Evolutionary conservation across 2,888 invertebrate genomes (phyloP), one percentile per base, ranked within the genome.

Genomic region (Heteromurus nitidus): DNA sequence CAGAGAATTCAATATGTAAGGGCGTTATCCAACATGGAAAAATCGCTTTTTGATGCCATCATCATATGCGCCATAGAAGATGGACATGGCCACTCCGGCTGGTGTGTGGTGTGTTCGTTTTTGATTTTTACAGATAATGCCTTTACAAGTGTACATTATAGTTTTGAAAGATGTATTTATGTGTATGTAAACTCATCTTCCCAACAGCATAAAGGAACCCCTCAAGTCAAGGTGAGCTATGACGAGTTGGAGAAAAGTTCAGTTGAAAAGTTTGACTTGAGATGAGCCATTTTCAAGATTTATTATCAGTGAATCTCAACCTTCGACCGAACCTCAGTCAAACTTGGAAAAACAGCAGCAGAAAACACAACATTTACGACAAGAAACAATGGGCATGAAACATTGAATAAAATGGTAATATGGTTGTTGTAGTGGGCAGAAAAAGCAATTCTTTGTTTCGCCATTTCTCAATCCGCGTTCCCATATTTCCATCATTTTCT

Each of bases 281-380:
- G 30, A 60, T 28, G 30, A 42, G 74, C 64, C 74, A 76, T 76
- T 68, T 60, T 68, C 22, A 60, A 76, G 76, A 76, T 76, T 76
- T 76, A 76, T 60, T 67, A 76, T 76, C 47, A 31, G 28, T 68
- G 67, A 76, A 55, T 55, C 53, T 22, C 30, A 58, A 76, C 68
- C 76, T 68, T 76, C 67, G 68, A 76, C 67, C 60, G 60, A 28
- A 68, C 58, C 50, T 65, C 42, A 44, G 60, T 28, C 53, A 53
- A 74, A 64, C 24, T 13, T 31, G 64, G 13, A 55, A n/a, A 69
- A 53, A 30, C 67, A 44, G 47, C 30, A 28, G 30, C 69, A 69
- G 22, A 3, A 24, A n/a, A 30, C 68, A 18, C 30, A 30, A 11
- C 31, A 36, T 28, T 24, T n/a, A n/a, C 47, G 44, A 26, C 24